These are phyloP conservation scores for Triplophysa bombifrons DNA, from an alignment of 2,797 vertebrate genomes.

Conservation along the genomic window DNA sequence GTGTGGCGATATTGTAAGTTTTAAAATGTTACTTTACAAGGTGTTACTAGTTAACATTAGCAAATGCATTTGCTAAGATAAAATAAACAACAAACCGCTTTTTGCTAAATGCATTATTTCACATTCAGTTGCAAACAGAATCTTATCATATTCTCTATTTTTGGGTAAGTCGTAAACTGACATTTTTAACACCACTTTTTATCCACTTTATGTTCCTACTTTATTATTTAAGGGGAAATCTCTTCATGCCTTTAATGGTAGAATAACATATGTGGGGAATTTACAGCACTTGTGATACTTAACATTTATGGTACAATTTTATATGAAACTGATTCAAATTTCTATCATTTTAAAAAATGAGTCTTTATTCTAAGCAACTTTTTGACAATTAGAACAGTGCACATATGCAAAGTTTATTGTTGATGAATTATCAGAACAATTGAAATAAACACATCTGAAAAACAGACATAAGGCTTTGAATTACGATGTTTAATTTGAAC, in stretches of 20 bases:
- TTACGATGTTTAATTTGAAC: not conserved
- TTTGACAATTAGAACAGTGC: no score
- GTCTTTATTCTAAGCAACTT: not conserved
- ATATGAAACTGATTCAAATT: no score
- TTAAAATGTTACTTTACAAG: not conserved
- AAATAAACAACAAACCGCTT: not conserved
- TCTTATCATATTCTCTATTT: not conserved
- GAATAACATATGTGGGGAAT: not conserved
- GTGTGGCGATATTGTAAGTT: not conserved
- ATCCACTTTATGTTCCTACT: conserved; percentile 19
- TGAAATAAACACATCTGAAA: not conserved
- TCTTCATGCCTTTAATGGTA: not conserved
- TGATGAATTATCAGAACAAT: not conserved
- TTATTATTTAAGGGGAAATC: not conserved
- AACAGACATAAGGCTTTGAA: not conserved
- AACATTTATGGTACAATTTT: no score
- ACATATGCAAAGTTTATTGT: not conserved
- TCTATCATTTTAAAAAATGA: no score
- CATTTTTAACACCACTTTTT: conserved; percentile 34
- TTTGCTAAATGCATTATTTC: not conserved
- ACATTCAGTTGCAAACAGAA: not conserved
- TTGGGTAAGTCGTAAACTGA: not conserved
- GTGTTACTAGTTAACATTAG: no score
- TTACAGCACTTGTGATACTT: not conserved
- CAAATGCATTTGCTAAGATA: no score